These are phyloP conservation scores for Eonycteris spelaea DNA, from an alignment of 2,113 vertebrate genomes.

Conservation along the genomic window DNA sequence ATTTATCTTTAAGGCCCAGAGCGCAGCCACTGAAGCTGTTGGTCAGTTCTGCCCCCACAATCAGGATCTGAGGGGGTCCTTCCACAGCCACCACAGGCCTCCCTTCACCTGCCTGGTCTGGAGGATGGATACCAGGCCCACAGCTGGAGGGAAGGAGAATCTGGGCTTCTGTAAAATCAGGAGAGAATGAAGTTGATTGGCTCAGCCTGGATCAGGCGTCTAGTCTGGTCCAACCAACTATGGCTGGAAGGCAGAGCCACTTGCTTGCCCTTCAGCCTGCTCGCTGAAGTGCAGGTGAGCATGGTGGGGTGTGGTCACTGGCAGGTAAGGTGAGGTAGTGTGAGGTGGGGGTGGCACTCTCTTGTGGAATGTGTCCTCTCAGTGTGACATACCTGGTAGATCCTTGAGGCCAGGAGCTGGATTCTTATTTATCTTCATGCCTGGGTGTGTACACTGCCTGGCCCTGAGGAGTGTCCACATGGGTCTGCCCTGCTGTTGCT, in stretches of 20 bases:
- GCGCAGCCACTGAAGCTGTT: not conserved
- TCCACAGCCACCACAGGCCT: not conserved
- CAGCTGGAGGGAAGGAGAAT: not conserved
- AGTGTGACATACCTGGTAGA: not conserved
- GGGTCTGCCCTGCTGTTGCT: not conserved
- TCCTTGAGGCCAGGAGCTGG: not conserved
- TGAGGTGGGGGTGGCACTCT: not conserved
- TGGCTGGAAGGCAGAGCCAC: not conserved
- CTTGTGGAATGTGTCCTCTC: not conserved
- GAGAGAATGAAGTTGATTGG: not conserved
- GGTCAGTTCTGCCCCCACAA: not conserved
- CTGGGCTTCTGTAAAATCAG: not conserved
- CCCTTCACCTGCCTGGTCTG: not conserved
- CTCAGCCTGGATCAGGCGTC: not conserved
- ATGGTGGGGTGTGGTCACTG: not conserved
- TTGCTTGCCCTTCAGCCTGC: not conserved
- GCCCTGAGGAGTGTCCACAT: not conserved
- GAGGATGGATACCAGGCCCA: rapidly evolving
- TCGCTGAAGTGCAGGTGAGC: not conserved
- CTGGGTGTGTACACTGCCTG: not conserved
- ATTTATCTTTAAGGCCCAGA: not conserved
- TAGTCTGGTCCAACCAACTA: not conserved
- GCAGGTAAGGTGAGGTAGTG: no score
- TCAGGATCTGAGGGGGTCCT: not conserved
- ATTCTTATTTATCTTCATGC: not conserved